These are phyloP conservation scores for Aplocera efformata DNA, from an alignment of 2,888 invertebrate species.

Conservation along the genomic window DNA sequence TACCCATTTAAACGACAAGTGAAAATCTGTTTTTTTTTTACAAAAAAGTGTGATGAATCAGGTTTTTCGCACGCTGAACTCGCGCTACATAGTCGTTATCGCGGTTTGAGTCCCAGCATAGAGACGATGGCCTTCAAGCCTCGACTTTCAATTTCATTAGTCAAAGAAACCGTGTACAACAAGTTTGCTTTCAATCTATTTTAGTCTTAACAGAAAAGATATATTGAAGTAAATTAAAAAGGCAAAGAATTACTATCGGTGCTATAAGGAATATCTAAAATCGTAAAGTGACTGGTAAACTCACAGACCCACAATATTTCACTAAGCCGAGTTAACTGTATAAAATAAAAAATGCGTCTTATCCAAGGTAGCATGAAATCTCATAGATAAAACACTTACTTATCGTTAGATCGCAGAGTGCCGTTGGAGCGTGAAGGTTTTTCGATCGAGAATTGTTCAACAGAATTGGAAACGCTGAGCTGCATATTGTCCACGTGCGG, in stretches of 20 bases:
- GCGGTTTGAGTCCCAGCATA: slow-evolving; percentile 11
- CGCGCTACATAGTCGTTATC: slow-evolving; percentile 3
- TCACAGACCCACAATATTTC: too few relatives aligned
- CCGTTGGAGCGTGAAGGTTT: slow-evolving; percentile 60
- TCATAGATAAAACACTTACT: slow-evolving; percentile 45
- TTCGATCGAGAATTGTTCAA: slow-evolving; percentile 69
- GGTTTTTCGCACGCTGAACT: slow-evolving; percentile 12
- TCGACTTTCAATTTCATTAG: slow-evolving; percentile 16
- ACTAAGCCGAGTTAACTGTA: too few relatives aligned
- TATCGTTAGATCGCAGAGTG: slow-evolving; percentile 60
- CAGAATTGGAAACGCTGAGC: slow-evolving; percentile 72
- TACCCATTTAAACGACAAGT: not conserved
- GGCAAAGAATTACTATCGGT: too few relatives aligned
- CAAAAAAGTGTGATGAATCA: slow-evolving; percentile 10
- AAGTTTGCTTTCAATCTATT: too few relatives aligned
- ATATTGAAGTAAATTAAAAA: too few relatives aligned
- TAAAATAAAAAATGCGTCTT: slow-evolving; percentile 4
- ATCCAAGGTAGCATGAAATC: not conserved
- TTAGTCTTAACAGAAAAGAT: too few relatives aligned
- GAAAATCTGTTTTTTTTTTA: slow-evolving; percentile 14
- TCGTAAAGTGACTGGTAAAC: too few relatives aligned
- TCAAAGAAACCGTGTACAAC: not conserved
- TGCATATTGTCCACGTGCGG: slow-evolving; percentile 87
- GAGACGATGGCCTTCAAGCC: slow-evolving; percentile 10
- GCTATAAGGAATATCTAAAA: too few relatives aligned